Evolutionary conservation across 2,797 vertebrate species (phyloP).

Genomic region (Nasua narica): DNA sequence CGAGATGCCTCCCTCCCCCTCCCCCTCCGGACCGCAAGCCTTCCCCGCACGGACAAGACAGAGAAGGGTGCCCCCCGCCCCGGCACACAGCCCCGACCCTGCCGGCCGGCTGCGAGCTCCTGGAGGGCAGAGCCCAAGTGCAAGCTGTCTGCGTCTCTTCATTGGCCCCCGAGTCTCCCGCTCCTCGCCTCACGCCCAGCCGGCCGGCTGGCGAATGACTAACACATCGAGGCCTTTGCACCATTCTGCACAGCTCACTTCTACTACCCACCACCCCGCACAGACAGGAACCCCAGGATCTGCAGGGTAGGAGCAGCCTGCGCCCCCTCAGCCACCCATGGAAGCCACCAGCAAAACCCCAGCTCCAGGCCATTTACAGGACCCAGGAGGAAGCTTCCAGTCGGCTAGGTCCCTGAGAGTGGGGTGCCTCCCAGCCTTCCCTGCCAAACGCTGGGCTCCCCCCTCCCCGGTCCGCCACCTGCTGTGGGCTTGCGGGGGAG

Average conservation of each 20-base stretch:
- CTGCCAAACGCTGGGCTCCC: not conserved
- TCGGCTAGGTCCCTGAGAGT: not conserved
- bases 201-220: accelerated
- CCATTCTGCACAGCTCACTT: not conserved
- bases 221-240: not conserved
- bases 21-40: not conserved
- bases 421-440: not conserved
- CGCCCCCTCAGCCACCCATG: accelerated
- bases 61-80: not conserved
- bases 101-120: not conserved
- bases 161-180: not conserved
- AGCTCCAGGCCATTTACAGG: not conserved
- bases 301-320: not conserved
- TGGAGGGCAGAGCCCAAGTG: not conserved
- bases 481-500: not conserved
- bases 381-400: not conserved
- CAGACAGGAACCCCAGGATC: not conserved
- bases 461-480: not conserved
- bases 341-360: not conserved
- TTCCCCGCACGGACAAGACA: not conserved
- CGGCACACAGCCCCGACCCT: not conserved
- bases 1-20: not conserved
- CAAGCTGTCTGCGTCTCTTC: not conserved
- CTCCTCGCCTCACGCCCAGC: not conserved
- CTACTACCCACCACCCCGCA: accelerated